Conservation (phyloP, 2,888 invertebrate species). For the Unio pictorum region DNA sequence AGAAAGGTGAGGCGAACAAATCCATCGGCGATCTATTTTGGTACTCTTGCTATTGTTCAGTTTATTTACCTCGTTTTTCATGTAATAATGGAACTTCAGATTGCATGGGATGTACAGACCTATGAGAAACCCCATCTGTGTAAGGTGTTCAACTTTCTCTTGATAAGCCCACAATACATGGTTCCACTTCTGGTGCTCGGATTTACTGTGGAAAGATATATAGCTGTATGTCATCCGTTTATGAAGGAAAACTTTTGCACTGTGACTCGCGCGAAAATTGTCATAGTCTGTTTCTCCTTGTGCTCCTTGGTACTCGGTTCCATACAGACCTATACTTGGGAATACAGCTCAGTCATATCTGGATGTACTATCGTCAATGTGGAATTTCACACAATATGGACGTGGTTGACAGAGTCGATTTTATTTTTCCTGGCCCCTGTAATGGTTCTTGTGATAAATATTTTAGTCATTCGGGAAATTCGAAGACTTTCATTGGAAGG, state of each 20-base stretch:
- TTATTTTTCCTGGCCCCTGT: slow-evolving; percentile 65
- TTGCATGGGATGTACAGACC: slow-evolving; percentile 65
- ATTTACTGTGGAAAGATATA: slow-evolving; percentile 69
- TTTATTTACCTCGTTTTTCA: slow-evolving; percentile 63
- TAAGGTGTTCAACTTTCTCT: slow-evolving; percentile 61
- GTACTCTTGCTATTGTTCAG: slow-evolving; percentile 66
- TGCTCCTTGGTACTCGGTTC: slow-evolving; percentile 48
- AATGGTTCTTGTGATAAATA: slow-evolving; percentile 65
- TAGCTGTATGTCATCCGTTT: slow-evolving; percentile 68
- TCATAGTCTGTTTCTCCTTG: slow-evolving; percentile 48
- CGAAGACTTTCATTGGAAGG: slow-evolving; percentile 53
- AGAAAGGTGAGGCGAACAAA: slow-evolving; percentile 65
- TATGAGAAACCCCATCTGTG: slow-evolving; percentile 52
- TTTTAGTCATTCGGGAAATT: slow-evolving; percentile 67
- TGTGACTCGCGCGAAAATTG: slow-evolving; percentile 58
- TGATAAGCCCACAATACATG: slow-evolving; percentile 63
- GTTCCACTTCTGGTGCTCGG: slow-evolving; percentile 68
- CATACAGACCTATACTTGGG: slow-evolving; percentile 66
- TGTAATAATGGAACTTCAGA: slow-evolving; percentile 62
- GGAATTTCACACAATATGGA: slow-evolving; percentile 62
- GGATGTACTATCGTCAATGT: slow-evolving; percentile 49
- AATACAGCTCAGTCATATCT: slow-evolving; percentile 42
- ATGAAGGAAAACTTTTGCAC: slow-evolving; percentile 66
- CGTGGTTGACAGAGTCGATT: slow-evolving; percentile 63
- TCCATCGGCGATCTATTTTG: slow-evolving; percentile 69